These are phyloP conservation scores for Caretta caretta DNA, from an alignment of 2,113 vertebrate species.

Conservation along the genomic window DNA sequence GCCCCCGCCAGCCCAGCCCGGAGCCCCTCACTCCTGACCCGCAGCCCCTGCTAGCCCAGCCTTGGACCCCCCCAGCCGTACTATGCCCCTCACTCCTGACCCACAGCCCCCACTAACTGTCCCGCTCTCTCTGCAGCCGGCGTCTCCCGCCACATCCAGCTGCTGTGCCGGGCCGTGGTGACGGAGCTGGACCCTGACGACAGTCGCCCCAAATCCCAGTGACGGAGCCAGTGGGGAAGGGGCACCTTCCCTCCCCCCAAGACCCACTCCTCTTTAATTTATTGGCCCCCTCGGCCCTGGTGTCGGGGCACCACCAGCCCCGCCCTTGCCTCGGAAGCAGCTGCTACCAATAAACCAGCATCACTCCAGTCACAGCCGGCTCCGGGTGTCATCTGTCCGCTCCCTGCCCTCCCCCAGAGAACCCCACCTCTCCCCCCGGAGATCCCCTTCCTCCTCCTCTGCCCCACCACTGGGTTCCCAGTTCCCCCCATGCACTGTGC, in stretches of 20 bases:
- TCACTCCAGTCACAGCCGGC: neutral
- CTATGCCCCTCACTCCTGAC: neutral
- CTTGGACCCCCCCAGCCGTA: too few species aligned
- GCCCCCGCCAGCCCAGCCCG: too few species aligned
- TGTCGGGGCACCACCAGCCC: too few species aligned
- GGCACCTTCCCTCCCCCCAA: neutral
- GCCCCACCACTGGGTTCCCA: too few species aligned
- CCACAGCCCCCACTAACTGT: neutral
- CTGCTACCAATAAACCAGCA: neutral
- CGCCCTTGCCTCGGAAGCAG: neutral
- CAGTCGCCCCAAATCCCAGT: slow-evolving; percentile 56
- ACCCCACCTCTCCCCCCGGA: too few species aligned
- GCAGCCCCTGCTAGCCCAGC: neutral
- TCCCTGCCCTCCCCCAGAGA: too few species aligned
- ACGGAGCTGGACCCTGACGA: slow-evolving; percentile 86
- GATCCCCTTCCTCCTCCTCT: too few species aligned
- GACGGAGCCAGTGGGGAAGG: neutral
- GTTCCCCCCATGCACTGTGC: too few species aligned
- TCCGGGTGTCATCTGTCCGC: neutral
- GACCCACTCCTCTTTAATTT: neutral
- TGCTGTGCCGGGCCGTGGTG: slow-evolving; percentile 87
- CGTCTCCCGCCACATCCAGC: slow-evolving; percentile 80
- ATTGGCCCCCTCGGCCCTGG: neutral
- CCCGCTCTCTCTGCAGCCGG: slow-evolving; percentile 44
- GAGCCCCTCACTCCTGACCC: too few species aligned